These are phyloP conservation scores for Cyclophora punctaria DNA, from an alignment of 2,888 invertebrate species.

Conservation along the genomic window DNA sequence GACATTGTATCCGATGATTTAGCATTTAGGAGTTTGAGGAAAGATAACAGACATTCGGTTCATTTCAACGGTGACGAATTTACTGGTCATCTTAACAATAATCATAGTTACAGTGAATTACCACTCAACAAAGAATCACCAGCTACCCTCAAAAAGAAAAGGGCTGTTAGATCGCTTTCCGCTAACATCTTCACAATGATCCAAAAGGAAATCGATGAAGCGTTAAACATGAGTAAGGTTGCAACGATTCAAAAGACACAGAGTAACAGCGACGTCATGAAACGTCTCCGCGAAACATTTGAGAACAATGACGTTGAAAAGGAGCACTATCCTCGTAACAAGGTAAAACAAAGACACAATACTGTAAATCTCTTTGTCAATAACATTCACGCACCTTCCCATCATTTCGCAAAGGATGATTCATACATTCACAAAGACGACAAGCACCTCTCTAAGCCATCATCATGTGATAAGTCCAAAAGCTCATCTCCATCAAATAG, in stretches of 20 bases:
- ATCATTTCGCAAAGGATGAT: constrained; percentile 70
- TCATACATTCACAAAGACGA: constrained; percentile 69
- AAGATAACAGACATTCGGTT: constrained; percentile 80
- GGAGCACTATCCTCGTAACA: constrained; percentile 62
- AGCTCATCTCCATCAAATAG: constrained; percentile 75
- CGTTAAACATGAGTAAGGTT: constrained; percentile 67
- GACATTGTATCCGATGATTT: constrained; percentile 91
- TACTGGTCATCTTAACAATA: constrained; percentile 64
- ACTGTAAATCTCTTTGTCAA: constrained; percentile 68
- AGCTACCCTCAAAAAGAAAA: constrained; percentile 79
- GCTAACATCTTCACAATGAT: constrained; percentile 88
- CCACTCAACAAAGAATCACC: constrained; percentile 50
- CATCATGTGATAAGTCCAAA: constrained; percentile 70
- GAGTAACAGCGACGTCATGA: constrained; percentile 76
- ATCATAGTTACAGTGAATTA: constrained; percentile 50
- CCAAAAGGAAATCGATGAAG: constrained; percentile 78
- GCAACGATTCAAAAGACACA: constrained; percentile 76
- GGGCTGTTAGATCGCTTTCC: constrained; percentile 87
- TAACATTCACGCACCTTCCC: constrained; percentile 60
- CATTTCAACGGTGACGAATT: constrained; percentile 66
- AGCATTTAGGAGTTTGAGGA: constrained; percentile 88
- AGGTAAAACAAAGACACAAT: constrained; percentile 72
- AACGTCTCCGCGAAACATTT: constrained; percentile 60
- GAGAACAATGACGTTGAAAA: constrained; percentile 62
- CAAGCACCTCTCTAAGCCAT: constrained; percentile 64